A percentile compares a stretch with the other conserved stretches of the same genome.
phyloP scores from a whole-genome alignment of 2,113 vertebrate genomes.

The Solea solea region DNA sequence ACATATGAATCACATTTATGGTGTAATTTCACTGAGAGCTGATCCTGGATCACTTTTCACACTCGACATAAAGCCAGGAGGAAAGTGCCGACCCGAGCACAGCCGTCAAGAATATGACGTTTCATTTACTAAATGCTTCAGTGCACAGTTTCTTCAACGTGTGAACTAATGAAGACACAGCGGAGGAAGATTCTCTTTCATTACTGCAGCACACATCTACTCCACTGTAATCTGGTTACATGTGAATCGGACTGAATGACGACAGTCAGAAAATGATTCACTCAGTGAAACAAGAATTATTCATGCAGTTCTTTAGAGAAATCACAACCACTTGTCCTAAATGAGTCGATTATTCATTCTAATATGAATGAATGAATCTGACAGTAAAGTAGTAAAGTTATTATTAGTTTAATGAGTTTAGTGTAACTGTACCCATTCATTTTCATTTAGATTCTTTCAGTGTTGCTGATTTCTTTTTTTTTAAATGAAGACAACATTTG shows the following conservation, averaged over 20 bases:
- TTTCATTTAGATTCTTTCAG: too few species aligned
- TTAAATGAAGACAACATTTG: too few species aligned
- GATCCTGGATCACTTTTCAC: constrained; percentile 17
- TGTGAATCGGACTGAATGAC: neutral
- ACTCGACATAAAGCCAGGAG: constrained; percentile 7
- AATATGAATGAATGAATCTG: neutral
- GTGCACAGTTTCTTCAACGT: constrained; percentile 41
- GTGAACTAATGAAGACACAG: constrained; percentile 45
- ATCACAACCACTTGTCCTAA: neutral
- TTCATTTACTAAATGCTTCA: constrained; percentile 37
- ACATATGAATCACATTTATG: constrained; percentile 11
- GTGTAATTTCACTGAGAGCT: constrained; percentile 20
- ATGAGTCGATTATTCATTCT: neutral
- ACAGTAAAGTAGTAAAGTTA: neutral
- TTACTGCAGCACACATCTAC: constrained; percentile 21
- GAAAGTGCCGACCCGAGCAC: constrained; percentile 20
- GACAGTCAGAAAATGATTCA: neutral
- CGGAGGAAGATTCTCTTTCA: constrained; percentile 24
- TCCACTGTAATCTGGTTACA: constrained; percentile 12
- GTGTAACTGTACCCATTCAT: too few species aligned
- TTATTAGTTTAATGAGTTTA: too few species aligned
- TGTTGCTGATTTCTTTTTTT: too few species aligned
- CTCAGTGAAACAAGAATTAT: neutral
- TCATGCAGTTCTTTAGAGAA: neutral
- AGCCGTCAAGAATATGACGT: constrained; percentile 15